Conservation (phyloP, 2,113 vertebrate genomes). For the Tichodroma muraria region DNA sequence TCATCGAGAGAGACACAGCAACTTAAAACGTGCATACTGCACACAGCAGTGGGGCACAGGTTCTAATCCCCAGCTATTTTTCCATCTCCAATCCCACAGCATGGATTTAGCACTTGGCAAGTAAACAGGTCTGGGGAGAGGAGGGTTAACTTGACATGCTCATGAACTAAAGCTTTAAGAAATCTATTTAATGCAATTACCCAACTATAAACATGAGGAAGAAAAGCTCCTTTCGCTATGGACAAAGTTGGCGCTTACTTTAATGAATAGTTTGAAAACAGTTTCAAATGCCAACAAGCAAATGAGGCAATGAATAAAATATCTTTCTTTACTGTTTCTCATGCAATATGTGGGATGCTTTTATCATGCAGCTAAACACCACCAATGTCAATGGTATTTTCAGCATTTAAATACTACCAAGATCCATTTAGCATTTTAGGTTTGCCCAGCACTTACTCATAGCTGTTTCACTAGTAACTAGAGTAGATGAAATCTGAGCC, state of each 20-base stretch:
- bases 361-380: not conserved
- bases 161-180: not conserved
- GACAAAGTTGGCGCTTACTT: not conserved
- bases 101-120: accelerated
- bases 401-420: not conserved
- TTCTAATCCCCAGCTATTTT: not conserved
- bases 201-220: not conserved
- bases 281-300: not conserved
- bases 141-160: not conserved
- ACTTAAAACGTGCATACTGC: not conserved
- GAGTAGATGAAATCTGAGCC: not conserved
- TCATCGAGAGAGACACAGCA: accelerated
- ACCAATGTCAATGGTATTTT: not conserved
- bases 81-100: not conserved
- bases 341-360: not conserved
- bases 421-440: not conserved
- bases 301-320: not conserved
- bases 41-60: not conserved
- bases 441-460: not conserved
- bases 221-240: not conserved
- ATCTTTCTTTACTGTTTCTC: not conserved
- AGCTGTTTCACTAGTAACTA: not conserved
- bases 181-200: not conserved
- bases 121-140: not conserved
- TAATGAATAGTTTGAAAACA: not conserved